These are phyloP conservation scores for Gryllus bimaculatus DNA, from an alignment of 1,140 invertebrate species.

Conservation along the genomic window DNA sequence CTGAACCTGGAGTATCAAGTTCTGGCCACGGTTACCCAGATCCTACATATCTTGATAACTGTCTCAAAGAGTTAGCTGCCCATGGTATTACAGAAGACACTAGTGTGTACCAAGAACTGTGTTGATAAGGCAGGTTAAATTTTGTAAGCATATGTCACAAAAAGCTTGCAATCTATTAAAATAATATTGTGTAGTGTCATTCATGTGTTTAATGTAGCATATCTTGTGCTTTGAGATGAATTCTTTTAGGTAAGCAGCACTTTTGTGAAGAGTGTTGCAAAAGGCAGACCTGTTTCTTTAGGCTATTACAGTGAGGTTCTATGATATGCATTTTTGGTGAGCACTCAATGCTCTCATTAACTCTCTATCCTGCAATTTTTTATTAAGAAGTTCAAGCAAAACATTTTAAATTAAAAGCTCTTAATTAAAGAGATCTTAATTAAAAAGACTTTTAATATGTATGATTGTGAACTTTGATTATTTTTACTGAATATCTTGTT, in stretches of 20 bases:
- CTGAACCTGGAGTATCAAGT: slow-evolving; percentile 54
- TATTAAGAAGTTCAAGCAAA: too few relatives aligned
- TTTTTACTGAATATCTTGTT: too few relatives aligned
- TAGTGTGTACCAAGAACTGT: slow-evolving; percentile 16
- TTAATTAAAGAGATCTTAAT: too few relatives aligned
- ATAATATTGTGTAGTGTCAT: not conserved
- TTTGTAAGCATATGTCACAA: not conserved
- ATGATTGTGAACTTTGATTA: too few relatives aligned
- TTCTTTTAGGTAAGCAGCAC: not conserved
- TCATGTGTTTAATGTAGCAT: not conserved
- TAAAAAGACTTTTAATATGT: too few relatives aligned
- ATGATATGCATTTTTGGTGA: too few relatives aligned
- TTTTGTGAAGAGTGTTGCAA: not conserved
- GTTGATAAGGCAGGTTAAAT: not conserved
- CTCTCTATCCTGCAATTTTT: too few relatives aligned
- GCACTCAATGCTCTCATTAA: too few relatives aligned
- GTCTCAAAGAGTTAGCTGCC: slow-evolving; percentile 58
- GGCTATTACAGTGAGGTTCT: not conserved
- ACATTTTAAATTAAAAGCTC: too few relatives aligned
- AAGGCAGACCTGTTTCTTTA: not conserved
- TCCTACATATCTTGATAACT: slow-evolving; percentile 61
- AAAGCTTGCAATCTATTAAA: not conserved
- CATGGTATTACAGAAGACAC: slow-evolving; percentile 44
- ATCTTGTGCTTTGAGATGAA: not conserved
- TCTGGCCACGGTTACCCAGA: slow-evolving; percentile 65